Base-by-base conservation (phyloP, 2,888 invertebrate genomes). In the Scaptomyza parva region DNA sequence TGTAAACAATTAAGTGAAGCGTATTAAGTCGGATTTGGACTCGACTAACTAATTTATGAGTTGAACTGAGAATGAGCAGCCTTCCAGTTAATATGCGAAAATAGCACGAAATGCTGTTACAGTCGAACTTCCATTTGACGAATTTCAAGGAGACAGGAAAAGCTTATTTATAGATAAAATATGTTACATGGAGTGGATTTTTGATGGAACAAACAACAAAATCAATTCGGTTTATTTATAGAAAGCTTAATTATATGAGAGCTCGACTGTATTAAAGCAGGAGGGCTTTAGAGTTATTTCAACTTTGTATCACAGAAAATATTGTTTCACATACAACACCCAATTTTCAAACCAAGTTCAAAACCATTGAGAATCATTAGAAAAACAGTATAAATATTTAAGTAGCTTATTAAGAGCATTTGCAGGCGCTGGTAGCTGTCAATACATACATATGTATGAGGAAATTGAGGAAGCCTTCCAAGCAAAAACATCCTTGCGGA, bases 1-100 rank as follows among this genome's bases (percentile, higher is more conserved):
- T 87, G 83, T 77, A 88, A 87, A 88, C 86, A 86, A 86, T 86
- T 88, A 88, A 87, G 79, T 86, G 88, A 79, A 73, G 77, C 88
- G 88, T 68, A 78, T 86, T 86, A 86, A 88, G 88, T 82, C 67
- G 82, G 88, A 87, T 85, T 85, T 86, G 73, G 58, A 72, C 60
- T 59, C 62, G 73, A 66, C 76, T 65, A 76, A 86, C 84, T 86
- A 86, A 88, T 88, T 84, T 83, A 88, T 72, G 74, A 57, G 26
- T 47, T 12, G 30, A 52, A 17, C 51, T 39, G 18, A 18, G 37
- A 18, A 28, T 33, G 30, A 30, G 35, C 58, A 30, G 18, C 11
- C 30, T 11, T 2, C 12, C 33, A 35, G 8, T 53, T 20, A 20
- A 30, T 12, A 11, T 57, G 30, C 47, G 61, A 45, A 33, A 58